These are phyloP conservation scores for Caretta caretta DNA, from an alignment of 2,113 vertebrate species.

Conservation along the genomic window DNA sequence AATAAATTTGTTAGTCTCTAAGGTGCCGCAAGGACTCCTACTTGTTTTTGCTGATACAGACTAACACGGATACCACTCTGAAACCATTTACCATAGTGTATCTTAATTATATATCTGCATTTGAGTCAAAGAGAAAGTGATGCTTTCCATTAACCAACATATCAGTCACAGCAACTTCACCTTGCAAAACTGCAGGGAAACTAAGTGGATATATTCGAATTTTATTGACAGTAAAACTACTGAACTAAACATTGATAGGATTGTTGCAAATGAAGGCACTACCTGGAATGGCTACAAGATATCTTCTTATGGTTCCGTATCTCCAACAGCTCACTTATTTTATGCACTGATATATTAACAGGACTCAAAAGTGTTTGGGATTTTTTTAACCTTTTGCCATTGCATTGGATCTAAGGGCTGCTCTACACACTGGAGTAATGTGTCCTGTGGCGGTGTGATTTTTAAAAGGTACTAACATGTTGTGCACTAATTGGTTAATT, in stretches of 20 bases:
- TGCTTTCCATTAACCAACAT: neutral
- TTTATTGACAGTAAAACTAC: neutral
- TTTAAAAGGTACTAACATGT: neutral
- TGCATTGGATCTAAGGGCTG: neutral
- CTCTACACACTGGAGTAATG: neutral
- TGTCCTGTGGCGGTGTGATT: neutral
- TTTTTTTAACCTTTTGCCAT: neutral
- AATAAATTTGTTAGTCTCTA: no score
- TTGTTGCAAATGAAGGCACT: neutral
- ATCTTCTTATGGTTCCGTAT: neutral
- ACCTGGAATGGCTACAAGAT: neutral
- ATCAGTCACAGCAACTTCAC: neutral
- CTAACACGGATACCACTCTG: no score
- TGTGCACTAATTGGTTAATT: neutral
- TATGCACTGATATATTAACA: neutral
- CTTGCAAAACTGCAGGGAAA: neutral
- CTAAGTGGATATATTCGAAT: neutral
- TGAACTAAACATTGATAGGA: neutral
- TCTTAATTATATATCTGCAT: neutral
- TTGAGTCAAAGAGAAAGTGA: neutral
- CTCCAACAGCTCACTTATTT: neutral
- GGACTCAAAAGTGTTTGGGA: neutral
- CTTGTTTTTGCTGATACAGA: no score
- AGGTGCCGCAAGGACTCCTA: no score
- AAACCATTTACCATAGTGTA: no score